Percentiles rank a stretch among this genome's conserved stretches.
Conservation (phyloP, 2,797 vertebrate genomes). For the Semaprochilodus insignis region DNA sequence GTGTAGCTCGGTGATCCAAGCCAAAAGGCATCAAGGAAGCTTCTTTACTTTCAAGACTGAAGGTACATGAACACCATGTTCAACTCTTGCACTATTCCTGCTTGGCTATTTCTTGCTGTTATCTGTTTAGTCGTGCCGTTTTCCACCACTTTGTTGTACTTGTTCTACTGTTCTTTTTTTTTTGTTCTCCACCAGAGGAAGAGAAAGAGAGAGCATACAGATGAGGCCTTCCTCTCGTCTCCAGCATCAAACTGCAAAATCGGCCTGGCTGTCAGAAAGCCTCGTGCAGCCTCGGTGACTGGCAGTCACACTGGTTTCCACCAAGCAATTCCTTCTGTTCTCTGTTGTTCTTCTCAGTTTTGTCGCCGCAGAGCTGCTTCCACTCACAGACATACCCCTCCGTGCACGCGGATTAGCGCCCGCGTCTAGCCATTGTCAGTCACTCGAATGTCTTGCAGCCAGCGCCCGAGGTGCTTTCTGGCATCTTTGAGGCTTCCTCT, state of each 20-base stretch:
- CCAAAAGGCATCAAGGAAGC: background rate
- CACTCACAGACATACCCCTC: conserved; percentile 24
- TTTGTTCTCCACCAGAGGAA: background rate
- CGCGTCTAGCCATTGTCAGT: conserved; percentile 58
- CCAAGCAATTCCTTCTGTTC: conserved; percentile 63
- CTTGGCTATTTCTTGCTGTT: conserved; percentile 1
- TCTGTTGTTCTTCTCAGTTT: conserved; percentile 63
- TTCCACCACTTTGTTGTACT: background rate
- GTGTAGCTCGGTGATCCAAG: background rate
- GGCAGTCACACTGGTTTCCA: conserved; percentile 60
- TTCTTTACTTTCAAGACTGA: background rate
- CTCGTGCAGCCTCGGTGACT: conserved; percentile 62
- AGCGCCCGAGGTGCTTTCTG: conserved; percentile 55
- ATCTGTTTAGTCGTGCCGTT: background rate
- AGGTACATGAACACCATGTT: background rate
- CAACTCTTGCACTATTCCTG: background rate
- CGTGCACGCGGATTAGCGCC: conserved; percentile 31
- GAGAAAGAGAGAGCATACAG: conserved; percentile 37
- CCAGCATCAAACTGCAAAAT: conserved; percentile 62
- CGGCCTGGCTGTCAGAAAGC: conserved; percentile 60
- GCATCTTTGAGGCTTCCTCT: conserved; percentile 54
- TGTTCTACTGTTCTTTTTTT: background rate
- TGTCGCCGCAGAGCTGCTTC: conserved; percentile 60
- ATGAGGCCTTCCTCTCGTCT: conserved; percentile 55
- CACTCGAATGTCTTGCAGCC: conserved; percentile 53